A percentile compares a stretch with the other conserved stretches of the same genome.
Evolutionary conservation across 2,113 vertebrate genomes (phyloP).

Genomic region (Ailuropoda melanoleuca): DNA sequence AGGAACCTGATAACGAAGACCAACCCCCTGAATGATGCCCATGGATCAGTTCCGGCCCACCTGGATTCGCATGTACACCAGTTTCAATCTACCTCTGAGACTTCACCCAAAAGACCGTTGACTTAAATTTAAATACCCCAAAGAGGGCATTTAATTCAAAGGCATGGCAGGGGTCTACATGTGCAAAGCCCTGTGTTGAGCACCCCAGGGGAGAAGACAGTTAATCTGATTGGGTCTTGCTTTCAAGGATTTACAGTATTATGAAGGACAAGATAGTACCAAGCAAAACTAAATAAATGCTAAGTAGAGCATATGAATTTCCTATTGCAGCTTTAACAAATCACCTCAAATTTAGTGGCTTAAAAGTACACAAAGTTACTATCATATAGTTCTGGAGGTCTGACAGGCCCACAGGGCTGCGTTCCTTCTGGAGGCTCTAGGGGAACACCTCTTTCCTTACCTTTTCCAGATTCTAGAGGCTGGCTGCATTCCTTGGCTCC

Average conservation of each 20-base stretch:
- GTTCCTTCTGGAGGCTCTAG: not conserved
- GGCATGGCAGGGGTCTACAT: not conserved
- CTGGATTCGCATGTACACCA: not conserved
- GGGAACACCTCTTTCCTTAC: not conserved
- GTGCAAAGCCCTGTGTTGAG: not conserved
- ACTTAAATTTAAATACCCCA: not conserved
- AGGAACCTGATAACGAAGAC: not conserved
- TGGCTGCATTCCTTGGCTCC: too few relatives aligned
- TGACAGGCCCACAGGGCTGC: not conserved
- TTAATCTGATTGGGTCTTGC: not conserved
- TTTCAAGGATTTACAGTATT: not conserved
- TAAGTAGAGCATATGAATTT: not conserved
- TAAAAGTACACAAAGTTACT: not conserved
- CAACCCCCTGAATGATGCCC: not conserved
- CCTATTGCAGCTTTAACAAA: not conserved
- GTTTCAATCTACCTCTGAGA: not conserved
- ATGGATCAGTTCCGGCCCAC: not conserved
- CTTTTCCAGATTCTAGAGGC: not conserved
- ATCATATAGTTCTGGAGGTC: not conserved
- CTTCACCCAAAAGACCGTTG: not conserved
- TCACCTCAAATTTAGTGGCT: not conserved
- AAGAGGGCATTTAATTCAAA: not conserved
- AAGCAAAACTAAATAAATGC: not conserved
- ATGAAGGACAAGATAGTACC: not conserved
- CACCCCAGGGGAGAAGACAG: not conserved